These are phyloP conservation scores for Peromyscus eremicus DNA, from an alignment of 2,797 vertebrate species.

Conservation along the genomic window DNA sequence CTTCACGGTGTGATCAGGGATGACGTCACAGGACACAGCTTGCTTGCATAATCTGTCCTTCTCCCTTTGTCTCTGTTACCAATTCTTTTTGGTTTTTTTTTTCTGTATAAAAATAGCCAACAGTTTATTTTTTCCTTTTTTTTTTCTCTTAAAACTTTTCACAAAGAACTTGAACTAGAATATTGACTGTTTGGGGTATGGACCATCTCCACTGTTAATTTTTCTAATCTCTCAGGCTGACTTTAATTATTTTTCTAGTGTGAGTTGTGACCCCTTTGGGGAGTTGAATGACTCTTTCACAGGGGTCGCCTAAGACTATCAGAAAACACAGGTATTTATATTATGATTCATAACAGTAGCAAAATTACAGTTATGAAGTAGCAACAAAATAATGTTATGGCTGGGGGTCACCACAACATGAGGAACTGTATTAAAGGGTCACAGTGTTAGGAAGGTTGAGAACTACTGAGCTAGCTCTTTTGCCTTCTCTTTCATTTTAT, in stretches of 20 bases:
- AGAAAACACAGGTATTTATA: background rate
- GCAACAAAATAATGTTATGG: background rate
- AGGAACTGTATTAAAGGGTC: background rate
- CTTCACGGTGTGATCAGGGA: background rate
- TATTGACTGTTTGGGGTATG: background rate
- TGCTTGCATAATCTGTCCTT: background rate
- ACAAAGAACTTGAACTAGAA: conserved; percentile 8
- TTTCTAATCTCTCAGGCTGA: background rate
- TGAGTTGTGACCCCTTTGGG: background rate
- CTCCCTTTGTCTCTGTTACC: background rate
- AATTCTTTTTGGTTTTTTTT: background rate
- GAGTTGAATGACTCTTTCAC: background rate
- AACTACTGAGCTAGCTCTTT: background rate
- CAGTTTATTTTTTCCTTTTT: conserved; percentile 29
- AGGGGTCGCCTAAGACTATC: background rate
- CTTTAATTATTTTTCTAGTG: background rate
- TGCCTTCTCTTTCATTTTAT: background rate
- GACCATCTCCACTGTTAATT: background rate
- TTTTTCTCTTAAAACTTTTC: conserved; percentile 33
- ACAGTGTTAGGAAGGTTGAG: background rate
- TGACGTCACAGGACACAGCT: background rate
- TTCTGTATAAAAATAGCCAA: conserved; percentile 77
- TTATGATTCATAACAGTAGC: background rate
- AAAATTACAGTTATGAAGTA: background rate
- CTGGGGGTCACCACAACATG: too few species aligned